Percentiles rank a stretch among this genome's conserved stretches.
Conservation (phyloP, 2,113 vertebrate genomes). For the Leucoraja erinaceus region DNA sequence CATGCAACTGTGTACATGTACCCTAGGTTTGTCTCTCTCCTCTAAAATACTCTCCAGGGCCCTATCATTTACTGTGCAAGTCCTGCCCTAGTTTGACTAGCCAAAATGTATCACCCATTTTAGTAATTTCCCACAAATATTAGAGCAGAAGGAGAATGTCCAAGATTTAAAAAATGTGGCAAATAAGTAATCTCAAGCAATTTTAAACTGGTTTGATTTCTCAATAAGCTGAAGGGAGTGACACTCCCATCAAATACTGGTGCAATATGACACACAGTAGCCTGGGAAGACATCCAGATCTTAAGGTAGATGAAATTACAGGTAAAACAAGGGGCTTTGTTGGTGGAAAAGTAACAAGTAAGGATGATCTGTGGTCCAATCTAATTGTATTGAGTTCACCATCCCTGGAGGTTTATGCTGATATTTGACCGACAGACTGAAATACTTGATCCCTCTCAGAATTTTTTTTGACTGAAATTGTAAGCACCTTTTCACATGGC, state of each 20-base stretch:
- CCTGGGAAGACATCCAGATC: neutral
- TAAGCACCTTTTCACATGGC: neutral
- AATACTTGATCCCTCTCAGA: neutral
- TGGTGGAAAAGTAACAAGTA: neutral
- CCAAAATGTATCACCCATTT: too few relatives aligned
- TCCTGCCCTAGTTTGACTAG: too few relatives aligned
- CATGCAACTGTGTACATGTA: too few relatives aligned
- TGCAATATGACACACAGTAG: neutral
- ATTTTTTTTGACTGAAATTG: neutral
- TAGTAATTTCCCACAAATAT: too few relatives aligned
- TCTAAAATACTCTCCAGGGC: too few relatives aligned
- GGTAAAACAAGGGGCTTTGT: neutral
- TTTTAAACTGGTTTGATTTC: neutral
- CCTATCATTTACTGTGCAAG: too few relatives aligned
- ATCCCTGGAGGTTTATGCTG: neutral
- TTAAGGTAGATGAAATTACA: neutral
- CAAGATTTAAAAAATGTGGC: too few relatives aligned
- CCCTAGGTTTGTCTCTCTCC: too few relatives aligned
- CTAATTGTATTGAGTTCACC: neutral
- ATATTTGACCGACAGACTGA: neutral
- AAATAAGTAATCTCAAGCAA: too few relatives aligned
- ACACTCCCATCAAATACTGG: neutral
- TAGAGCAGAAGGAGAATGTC: too few relatives aligned
- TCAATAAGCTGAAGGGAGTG: neutral
- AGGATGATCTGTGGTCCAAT: neutral